phyloP scores from a whole-genome alignment of 2,113 vertebrate genomes.

The Calyptomena viridis region DNA sequence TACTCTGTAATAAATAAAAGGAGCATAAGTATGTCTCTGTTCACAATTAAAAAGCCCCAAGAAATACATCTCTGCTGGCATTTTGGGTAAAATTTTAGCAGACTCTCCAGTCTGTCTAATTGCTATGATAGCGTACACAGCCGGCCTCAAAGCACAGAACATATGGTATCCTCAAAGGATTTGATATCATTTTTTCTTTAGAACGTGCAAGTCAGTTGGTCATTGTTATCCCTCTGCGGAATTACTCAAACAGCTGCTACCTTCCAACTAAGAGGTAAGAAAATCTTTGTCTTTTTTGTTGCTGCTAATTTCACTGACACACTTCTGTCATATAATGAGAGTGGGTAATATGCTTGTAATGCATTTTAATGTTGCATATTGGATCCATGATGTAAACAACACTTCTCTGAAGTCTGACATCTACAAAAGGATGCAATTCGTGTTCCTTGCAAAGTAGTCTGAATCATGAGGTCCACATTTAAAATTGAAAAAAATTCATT shows the following conservation, averaged over 20 bases:
- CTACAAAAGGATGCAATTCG: constrained; percentile 9
- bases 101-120: constrained; percentile 54
- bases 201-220: constrained; percentile 68
- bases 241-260: constrained; percentile 74
- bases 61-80: constrained; percentile 61
- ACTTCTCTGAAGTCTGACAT: neutral
- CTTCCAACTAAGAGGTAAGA: constrained; percentile 62
- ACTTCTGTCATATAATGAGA: constrained; percentile 45
- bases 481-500: neutral
- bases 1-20: constrained; percentile 51
- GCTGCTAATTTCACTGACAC: constrained; percentile 23
- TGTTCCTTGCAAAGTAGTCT: neutral
- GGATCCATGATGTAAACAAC: constrained; percentile 12
- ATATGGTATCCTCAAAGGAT: constrained; percentile 76
- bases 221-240: constrained; percentile 65
- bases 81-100: constrained; percentile 59
- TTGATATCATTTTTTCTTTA: constrained; percentile 64
- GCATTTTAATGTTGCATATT: constrained; percentile 23
- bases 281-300: constrained; percentile 65
- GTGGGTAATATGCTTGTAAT: constrained; percentile 5
- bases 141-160: constrained; percentile 60
- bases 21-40: constrained; percentile 11
- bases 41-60: constrained; percentile 38
- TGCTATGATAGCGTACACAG: constrained; percentile 26
- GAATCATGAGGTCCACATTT: neutral